Base-by-base conservation (phyloP, 2,797 vertebrate species). In the Aphelocoma californica region DNA sequence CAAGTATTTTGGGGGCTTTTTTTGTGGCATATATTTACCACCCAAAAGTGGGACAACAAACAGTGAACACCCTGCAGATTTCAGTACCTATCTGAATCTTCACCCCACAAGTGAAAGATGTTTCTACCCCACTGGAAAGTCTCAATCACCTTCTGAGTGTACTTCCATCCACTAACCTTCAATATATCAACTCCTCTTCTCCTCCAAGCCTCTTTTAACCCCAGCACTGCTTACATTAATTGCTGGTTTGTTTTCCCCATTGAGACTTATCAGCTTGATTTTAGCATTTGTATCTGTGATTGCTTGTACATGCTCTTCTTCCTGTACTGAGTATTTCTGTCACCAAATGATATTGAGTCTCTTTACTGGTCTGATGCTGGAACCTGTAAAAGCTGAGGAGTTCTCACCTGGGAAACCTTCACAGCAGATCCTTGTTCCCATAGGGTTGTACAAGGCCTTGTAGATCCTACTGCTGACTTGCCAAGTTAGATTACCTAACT, bases 1-100 rank as follows among this genome's bases (percentile, higher is more conserved):
- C 8, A 81, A 85, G 73, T 23, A 9, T 50, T 86, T 66, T 2
- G 10, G 8, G 18, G 1, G 0, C 0, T 1, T 0, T 64, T 83
- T 69, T 38, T 16, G 28, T 57, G 47, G 34, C 44, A 85, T 38
- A 81, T 42, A 79, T 65, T 71, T 79, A 81, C 42, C 45, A 65
- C 11, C 5, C 16, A 14, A 71, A 89, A 73, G 23, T 28, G 20
- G 48, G 15, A 64, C 24, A 81, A 69, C 7, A 56, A 53, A 4
- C 7, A 69, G 1, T 21, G 42, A 77, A 29, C 18, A 42, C 9
- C 31, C 54, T 79, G 40, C 21, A 47, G 53, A 62, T 71, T 92
- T 81, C 72, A 91, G 45, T 31, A 66, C 53, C 24, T 44, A 7
- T 13, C n/a, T 34, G n/a, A 69, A 42, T 32, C 72, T 92, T 72